A percentile compares a stretch with the other conserved stretches of the same genome.
Conservation (phyloP, 1,140 invertebrate genomes). For the Cotesia typhae region DNA sequence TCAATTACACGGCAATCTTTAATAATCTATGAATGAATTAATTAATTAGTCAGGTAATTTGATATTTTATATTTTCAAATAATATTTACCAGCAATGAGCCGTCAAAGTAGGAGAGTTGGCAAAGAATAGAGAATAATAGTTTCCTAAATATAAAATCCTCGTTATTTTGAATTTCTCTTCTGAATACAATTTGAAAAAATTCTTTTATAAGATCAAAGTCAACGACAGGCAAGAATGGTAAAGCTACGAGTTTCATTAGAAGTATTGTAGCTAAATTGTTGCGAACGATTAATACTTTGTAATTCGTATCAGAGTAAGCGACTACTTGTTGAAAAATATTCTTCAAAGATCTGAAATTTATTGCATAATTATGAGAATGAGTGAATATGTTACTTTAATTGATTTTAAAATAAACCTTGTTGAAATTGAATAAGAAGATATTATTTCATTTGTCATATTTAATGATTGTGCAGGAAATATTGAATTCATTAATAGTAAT, state of each 20-base stretch:
- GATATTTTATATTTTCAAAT: neutral
- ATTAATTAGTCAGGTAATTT: neutral
- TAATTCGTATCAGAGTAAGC: slow-evolving; percentile 30
- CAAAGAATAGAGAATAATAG: slow-evolving; percentile 45
- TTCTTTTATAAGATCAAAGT: slow-evolving; percentile 49
- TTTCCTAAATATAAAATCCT: slow-evolving; percentile 50
- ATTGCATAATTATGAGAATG: neutral
- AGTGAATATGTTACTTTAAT: slow-evolving; percentile 10
- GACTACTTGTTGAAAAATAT: slow-evolving; percentile 46
- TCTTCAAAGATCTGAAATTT: slow-evolving; percentile 47
- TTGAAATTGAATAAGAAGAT: slow-evolving; percentile 36
- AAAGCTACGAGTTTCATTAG: slow-evolving; percentile 43
- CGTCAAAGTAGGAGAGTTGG: slow-evolving; percentile 31
- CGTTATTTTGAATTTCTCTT: slow-evolving; percentile 33
- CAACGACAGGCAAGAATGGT: slow-evolving; percentile 48
- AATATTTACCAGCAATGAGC: slow-evolving; percentile 37
- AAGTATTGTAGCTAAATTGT: slow-evolving; percentile 52
- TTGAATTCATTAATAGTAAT: slow-evolving; percentile 46
- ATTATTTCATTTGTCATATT: slow-evolving; percentile 24
- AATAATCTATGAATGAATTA: neutral
- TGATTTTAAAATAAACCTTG: slow-evolving; percentile 45
- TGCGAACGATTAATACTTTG: slow-evolving; percentile 44
- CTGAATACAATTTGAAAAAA: slow-evolving; percentile 41
- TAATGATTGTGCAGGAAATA: slow-evolving; percentile 27
- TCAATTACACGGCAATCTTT: neutral